Base-by-base conservation (phyloP, 1,140 invertebrate species). In the Acromyrmex heyeri region DNA sequence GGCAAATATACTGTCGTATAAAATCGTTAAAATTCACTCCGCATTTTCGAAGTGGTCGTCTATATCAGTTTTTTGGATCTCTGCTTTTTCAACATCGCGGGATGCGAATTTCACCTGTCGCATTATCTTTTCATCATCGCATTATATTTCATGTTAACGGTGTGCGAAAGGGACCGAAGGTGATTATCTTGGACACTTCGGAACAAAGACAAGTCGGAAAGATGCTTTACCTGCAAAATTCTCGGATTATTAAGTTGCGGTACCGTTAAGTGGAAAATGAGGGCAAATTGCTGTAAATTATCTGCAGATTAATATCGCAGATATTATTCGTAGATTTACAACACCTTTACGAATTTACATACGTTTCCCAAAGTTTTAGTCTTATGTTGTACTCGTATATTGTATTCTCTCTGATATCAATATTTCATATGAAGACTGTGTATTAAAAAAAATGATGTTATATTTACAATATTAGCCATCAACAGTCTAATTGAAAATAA, bases 261-360 rank as follows among this genome's bases (percentile, higher is more conserved):
- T 78, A 78, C 76, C 76, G 76, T 79, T 79, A 79, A 53, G 14
- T 24, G 16, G n/a, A 50, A 78, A 78, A 16, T 65, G 61, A 7
- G 50, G 16, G 44, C 44, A 78, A 67, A 79, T 79, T 79, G 14
- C 48, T 10, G 44, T 21, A 57, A 67, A 79, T 79, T 79, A 53
- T 53, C 61, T 30, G 24, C 8, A 44, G 48, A 79, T 67, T 53
- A 79, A 6, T 53, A 67, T 79, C 38, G 24, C 44, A 34, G 44
- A 78, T 50, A 34, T 65, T 48, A 30, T 30, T 30, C 18, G 27
- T 64, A 18, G 24, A 65, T 67, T 65, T 48, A n/a, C 38, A 14
- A 24, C 44, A 67, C 55, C n/a, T 79, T n/a, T 53, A n/a, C 27
- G 16, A 67, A 67, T 78, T 38, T 79, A 14, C 48, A 79, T 79